Evolutionary conservation across 2,797 vertebrate species (phyloP).

Genomic region (Labroides dimidiatus): DNA sequence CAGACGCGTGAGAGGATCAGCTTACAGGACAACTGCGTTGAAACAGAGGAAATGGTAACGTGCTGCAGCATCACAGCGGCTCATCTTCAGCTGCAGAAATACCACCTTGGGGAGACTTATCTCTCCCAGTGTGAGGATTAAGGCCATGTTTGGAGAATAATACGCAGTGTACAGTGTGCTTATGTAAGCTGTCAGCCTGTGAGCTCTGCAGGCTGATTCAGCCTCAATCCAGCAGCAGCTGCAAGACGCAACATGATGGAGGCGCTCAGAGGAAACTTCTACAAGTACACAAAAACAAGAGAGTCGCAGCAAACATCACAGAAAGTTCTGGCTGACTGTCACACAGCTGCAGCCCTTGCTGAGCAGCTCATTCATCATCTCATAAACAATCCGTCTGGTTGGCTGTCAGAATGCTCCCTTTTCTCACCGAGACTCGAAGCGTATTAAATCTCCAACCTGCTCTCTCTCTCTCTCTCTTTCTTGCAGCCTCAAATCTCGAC

Average conservation of each 20-base stretch:
- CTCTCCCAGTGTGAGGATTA: slow-evolving; percentile 42
- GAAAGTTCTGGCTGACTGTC: no score
- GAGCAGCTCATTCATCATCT: no score
- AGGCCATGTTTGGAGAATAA: slow-evolving; percentile 50
- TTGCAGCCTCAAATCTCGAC: neutral
- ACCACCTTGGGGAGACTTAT: slow-evolving; percentile 33
- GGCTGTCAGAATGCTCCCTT: no score
- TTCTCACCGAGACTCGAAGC: no score
- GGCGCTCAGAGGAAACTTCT: neutral
- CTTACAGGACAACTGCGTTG: neutral
- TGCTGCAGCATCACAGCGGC: slow-evolving; percentile 11
- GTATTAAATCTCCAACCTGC: neutral
- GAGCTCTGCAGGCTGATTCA: slow-evolving; percentile 18
- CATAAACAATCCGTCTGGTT: no score
- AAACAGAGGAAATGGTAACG: slow-evolving; percentile 11
- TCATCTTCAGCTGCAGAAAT: slow-evolving; percentile 28
- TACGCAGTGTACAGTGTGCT: slow-evolving; percentile 12
- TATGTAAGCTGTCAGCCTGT: slow-evolving; percentile 48
- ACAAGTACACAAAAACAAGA: neutral
- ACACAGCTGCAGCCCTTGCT: no score
- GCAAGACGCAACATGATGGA: neutral
- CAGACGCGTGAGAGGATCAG: neutral
- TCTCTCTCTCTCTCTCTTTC: no score
- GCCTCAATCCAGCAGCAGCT: slow-evolving; percentile 16
- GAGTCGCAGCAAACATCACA: no score